These are phyloP conservation scores for Esox masquinongy DNA, from an alignment of 2,797 vertebrate genomes.

Conservation along the genomic window DNA sequence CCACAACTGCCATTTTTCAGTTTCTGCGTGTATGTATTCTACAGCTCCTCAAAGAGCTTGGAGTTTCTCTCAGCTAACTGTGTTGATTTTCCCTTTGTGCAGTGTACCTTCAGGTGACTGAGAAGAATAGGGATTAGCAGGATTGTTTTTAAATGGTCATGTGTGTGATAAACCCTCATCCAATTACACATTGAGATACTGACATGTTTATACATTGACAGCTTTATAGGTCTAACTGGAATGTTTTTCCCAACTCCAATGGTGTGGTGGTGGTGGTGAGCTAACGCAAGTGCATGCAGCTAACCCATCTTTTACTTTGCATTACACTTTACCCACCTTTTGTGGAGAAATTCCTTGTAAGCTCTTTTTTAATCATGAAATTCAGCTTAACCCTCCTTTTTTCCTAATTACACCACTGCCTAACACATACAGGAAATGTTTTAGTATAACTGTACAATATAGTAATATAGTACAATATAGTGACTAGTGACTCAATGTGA, in stretches of 20 bases:
- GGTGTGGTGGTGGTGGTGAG: too few species aligned
- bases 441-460: too few species aligned
- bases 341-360: too few species aligned
- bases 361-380: too few species aligned
- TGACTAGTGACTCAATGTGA: too few species aligned
- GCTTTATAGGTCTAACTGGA: not conserved
- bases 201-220: slow-evolving; percentile 10
- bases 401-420: too few species aligned
- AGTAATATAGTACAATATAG: too few species aligned
- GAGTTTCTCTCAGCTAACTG: slow-evolving; percentile 26
- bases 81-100: slow-evolving; percentile 48
- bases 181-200: slow-evolving; percentile 73
- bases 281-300: too few species aligned
- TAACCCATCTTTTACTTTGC: too few species aligned
- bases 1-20: slow-evolving; percentile 70
- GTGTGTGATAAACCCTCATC: slow-evolving; percentile 77
- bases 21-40: not conserved
- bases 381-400: too few species aligned
- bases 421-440: not conserved
- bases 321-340: too few species aligned
- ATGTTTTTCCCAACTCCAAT: not conserved
- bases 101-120: slow-evolving; percentile 58
- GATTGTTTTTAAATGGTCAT: slow-evolving; percentile 78
- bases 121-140: slow-evolving; percentile 72
- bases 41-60: slow-evolving; percentile 38